Evolutionary conservation across 2,797 vertebrate species (phyloP).

Genomic region (Sus cebifrons): DNA sequence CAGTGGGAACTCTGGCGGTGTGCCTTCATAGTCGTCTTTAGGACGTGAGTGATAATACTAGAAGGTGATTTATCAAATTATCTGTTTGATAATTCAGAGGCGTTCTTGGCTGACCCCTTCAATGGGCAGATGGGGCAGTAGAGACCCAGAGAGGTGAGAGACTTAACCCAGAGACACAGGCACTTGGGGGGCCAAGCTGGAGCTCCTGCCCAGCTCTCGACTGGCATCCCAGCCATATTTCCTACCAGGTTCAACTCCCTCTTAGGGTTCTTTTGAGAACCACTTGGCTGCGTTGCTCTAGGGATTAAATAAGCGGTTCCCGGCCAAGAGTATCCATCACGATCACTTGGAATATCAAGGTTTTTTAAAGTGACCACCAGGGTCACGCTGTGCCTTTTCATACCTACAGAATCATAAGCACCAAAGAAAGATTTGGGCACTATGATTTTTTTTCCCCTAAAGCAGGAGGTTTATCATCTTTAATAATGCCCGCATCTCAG

Average conservation of each 20-base stretch:
- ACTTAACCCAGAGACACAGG: not conserved
- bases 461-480: constrained; percentile 38
- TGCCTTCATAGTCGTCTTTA: not conserved
- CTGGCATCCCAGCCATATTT: not conserved
- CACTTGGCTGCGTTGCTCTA: not conserved
- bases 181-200: not conserved
- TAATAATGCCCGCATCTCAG: not conserved
- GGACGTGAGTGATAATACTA: not conserved
- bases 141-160: not conserved
- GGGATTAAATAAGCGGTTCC: constrained; percentile 50
- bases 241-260: not conserved
- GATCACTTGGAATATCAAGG: not conserved
- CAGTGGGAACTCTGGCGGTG: too few relatives aligned
- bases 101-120: not conserved
- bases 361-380: not conserved
- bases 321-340: not conserved
- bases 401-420: not conserved
- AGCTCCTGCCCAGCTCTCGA: not conserved
- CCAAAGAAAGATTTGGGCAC: not conserved
- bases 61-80: not conserved
- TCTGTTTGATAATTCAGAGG: not conserved
- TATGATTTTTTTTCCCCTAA: not conserved
- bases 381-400: not conserved
- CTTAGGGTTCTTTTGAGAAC: constrained; percentile 16
- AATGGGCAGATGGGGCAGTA: not conserved